A percentile compares a stretch with the other conserved stretches of the same genome.
Conservation (phyloP, 2,888 invertebrate species). For the Nysson spinosus region DNA sequence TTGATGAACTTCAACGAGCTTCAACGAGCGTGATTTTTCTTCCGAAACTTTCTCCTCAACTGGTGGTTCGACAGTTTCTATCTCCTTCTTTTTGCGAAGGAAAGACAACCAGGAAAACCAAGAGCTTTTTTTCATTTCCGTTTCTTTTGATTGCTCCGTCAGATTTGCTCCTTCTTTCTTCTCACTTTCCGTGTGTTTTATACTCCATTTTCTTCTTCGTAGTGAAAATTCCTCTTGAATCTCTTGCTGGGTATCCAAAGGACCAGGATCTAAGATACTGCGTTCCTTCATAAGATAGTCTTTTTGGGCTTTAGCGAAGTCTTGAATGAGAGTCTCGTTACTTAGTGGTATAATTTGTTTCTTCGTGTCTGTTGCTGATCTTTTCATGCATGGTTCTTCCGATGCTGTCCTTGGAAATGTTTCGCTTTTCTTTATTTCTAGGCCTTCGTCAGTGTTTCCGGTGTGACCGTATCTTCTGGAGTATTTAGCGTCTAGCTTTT, state of each 20-base stretch:
- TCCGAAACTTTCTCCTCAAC: slow-evolving; percentile 67
- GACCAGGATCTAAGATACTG: slow-evolving; percentile 62
- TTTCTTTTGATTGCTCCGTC: slow-evolving; percentile 60
- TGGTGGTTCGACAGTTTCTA: no score
- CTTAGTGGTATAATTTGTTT: slow-evolving; percentile 74
- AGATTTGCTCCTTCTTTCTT: slow-evolving; percentile 49
- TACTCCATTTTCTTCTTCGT: slow-evolving; percentile 60
- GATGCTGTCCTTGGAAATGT: slow-evolving; percentile 41
- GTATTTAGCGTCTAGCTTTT: slow-evolving; percentile 28
- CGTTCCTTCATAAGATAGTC: slow-evolving; percentile 58
- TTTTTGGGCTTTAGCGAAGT: slow-evolving; percentile 65
- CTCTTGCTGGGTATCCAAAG: slow-evolving; percentile 30
- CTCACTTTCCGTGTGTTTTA: slow-evolving; percentile 65
- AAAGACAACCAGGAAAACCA: slow-evolving; percentile 69
- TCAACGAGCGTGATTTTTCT: no score
- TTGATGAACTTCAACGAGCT: slow-evolving; percentile 33
- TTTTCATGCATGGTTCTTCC: slow-evolving; percentile 23
- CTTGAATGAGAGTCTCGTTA: slow-evolving; percentile 63
- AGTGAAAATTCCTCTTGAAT: slow-evolving; percentile 13
- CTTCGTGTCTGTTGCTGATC: slow-evolving; percentile 54
- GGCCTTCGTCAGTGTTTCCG: slow-evolving; percentile 66
- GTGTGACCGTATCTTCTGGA: slow-evolving; percentile 17
- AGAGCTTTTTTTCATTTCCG: slow-evolving; percentile 50
- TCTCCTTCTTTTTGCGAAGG: slow-evolving; percentile 52
- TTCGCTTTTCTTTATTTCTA: slow-evolving; percentile 77